Evolutionary conservation across 2,888 invertebrate genomes (phyloP).

Genomic region (Parnassius smintheus): DNA sequence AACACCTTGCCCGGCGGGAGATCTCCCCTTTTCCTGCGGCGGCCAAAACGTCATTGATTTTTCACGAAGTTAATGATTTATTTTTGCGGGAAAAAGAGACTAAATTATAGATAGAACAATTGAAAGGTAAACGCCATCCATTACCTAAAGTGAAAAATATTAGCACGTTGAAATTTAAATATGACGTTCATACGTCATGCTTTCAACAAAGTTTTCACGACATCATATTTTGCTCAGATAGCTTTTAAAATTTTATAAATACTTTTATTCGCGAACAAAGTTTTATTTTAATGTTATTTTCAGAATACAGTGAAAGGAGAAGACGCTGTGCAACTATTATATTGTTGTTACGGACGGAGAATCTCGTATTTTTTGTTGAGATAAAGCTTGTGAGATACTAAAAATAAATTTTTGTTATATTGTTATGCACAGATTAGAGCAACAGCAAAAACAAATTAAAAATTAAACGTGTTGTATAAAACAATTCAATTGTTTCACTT

Average conservation of each 20-base stretch:
- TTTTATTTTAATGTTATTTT: constrained; percentile 28
- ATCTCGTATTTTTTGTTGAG: constrained; percentile 20
- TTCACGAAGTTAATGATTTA: too few relatives aligned
- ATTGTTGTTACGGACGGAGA: constrained; percentile 22
- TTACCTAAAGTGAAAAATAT: background rate
- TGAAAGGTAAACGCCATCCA: too few relatives aligned
- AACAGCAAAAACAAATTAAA: too few relatives aligned
- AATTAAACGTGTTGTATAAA: too few relatives aligned
- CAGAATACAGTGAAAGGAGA: constrained; percentile 18
- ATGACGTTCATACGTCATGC: background rate
- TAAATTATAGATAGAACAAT: too few relatives aligned
- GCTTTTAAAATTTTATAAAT: constrained; percentile 25
- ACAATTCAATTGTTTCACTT: too few relatives aligned
- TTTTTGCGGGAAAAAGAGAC: too few relatives aligned
- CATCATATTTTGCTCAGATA: constrained; percentile 16
- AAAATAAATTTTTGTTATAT: too few relatives aligned
- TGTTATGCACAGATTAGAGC: too few relatives aligned
- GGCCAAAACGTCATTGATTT: too few relatives aligned
- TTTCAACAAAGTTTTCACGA: constrained; percentile 12
- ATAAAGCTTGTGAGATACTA: background rate
- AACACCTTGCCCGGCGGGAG: too few relatives aligned
- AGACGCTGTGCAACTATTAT: constrained; percentile 16
- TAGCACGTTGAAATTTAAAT: constrained; percentile 8
- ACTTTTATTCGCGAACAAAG: constrained; percentile 24
- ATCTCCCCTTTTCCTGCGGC: too few relatives aligned